Base-by-base conservation (phyloP, 37 sponge, comb jelly and placozoan genomes). In the Mnemiopsis leidyi region DNA sequence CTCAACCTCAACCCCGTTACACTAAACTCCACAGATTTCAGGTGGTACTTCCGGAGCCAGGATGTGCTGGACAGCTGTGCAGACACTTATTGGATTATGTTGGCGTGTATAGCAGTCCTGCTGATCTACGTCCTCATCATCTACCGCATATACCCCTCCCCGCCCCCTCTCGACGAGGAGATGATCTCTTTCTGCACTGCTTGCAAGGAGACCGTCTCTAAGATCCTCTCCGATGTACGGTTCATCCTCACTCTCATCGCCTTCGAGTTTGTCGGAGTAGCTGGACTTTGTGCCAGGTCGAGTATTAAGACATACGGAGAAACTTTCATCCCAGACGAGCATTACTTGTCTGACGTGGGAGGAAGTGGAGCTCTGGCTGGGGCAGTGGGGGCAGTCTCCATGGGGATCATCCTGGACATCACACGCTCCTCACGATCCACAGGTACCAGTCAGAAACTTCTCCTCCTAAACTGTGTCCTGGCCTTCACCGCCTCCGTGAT, bases 381-480 rank as follows among this genome's bases (percentile, higher is more conserved):
- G 36, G 82, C 36, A 23, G 82, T 79, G 2, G 82, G 82, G 36
- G 33, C 82, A 1, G 36, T 79, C 37, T 32, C 36, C 35, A 79
- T 79, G 82, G 82, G 82, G 36, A 32, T 79, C 37, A 5, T 79
- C 1, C 35, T 79, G 82, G 82, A 79, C 37, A 28, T 79, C 31
- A 29, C 82, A 5, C 25, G 25, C 3, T 32, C 37, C 35, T 33
- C 36, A 1, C 9, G 36, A 1, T 16, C 20, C 20, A 36, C 82
- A 7, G 82, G 33, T 7, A 28, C 20, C 23, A 33, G 82, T 21
- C 82, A 34, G 9, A 28, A 79, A 29, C 82, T 79, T 34, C 82
- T 79, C 5, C 82, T 79, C 37, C 37, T 79, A 9, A 79, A 79
- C 37, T 32, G 37, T 29, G 2, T 79, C 7, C 82, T 79, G 7